Base-by-base conservation (phyloP, 1,140 invertebrate genomes). In the Augochlora pura region DNA sequence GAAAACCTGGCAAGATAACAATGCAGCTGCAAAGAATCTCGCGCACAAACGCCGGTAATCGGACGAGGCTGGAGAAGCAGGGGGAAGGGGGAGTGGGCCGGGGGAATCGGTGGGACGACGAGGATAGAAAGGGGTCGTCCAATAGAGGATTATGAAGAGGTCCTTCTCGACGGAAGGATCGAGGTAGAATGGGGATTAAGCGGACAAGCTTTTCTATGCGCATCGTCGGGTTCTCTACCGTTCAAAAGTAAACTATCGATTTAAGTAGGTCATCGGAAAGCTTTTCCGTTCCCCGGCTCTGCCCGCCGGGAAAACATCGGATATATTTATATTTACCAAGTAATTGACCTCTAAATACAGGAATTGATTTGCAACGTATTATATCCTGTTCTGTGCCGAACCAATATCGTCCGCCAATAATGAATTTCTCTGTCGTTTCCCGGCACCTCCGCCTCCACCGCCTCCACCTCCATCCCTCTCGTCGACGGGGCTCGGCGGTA, bases 231-330 rank as follows among this genome's bases (percentile, higher is more conserved):
- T 64, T n/a, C 46, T n/a, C n/a, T n/a, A n/a, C 18, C 67, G 52
- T 63, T 71, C 70, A 54, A 64, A 71, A 67, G 67, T 54, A 71
- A 77, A 77, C 59, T 57, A 72, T 27, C 69, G 49, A 38, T 46
- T 64, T 23, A 65, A 78, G 5, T 64, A 46, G 69, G 46, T 65
- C 76, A 46, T 9, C 54, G 54, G 54, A 57, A 16, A 32, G 32
- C 32, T 14, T 52, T 52, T 49, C 12, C 49, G 16, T 49, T 49
- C 49, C 12, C 49, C 49, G 49, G 14, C 12, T 1, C 14, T 12
- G 3, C 5, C 12, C 49, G 5, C 16, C 14, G 52, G 6, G 16
- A 21, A 54, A 57, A 57, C 21, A 21, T 52, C 49, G 14, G 49
- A 18, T 8, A n/a, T 46, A 23, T n/a, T 38, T 38, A 21, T 63